A percentile compares a stretch with the other conserved stretches of the same genome.
Conservation (phyloP, 2,113 vertebrate species). For the Thryonomys swinderianus region DNA sequence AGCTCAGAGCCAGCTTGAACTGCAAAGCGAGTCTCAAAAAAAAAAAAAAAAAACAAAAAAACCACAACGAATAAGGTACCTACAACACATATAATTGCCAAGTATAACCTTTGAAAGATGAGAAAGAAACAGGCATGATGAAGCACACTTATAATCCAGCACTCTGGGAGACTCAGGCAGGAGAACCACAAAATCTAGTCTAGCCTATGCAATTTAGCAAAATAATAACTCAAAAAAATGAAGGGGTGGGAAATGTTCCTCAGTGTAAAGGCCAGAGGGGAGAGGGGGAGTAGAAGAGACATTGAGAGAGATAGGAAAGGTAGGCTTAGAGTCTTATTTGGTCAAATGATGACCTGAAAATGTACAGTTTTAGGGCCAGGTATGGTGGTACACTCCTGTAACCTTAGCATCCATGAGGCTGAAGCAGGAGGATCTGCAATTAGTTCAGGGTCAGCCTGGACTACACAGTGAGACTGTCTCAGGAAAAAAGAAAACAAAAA, state of each 20-base stretch:
- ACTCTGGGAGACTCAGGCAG: not conserved
- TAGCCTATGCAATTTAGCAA: not conserved
- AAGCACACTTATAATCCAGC: not conserved
- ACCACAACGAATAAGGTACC: not conserved
- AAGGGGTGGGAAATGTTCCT: not conserved
- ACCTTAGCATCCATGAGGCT: not conserved
- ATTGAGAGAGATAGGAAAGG: not conserved
- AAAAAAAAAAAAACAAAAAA: too few species aligned
- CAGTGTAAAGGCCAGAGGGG: not conserved
- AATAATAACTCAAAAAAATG: not conserved
- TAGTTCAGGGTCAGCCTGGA: not conserved
- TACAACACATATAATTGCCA: not conserved
- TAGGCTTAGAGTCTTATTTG: not conserved
- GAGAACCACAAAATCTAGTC: not conserved
- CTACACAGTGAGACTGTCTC: not conserved
- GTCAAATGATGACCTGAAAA: conserved; percentile 24
- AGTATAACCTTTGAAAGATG: not conserved
- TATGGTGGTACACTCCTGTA: not conserved
- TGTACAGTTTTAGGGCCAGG: not conserved
- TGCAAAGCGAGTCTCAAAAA: too few species aligned
- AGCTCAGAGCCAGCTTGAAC: too few species aligned
- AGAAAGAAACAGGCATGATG: not conserved
- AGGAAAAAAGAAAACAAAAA: not conserved
- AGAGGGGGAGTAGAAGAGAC: too few species aligned
- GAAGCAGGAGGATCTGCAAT: not conserved